Conservation (phyloP, 2,888 invertebrate species). For the Cabera pusaria region DNA sequence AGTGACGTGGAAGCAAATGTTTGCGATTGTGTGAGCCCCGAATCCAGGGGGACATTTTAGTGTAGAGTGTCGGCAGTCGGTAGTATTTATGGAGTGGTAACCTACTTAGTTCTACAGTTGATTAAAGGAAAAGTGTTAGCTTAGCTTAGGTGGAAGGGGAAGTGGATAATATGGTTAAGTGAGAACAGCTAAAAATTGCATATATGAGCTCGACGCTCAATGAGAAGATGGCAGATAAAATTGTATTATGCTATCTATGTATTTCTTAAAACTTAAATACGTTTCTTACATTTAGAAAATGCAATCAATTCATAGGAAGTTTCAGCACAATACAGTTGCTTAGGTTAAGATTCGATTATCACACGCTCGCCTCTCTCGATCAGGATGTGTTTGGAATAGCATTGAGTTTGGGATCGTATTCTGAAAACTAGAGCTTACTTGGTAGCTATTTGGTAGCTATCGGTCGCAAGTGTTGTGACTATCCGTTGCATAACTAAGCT, state of each 20-base stretch:
- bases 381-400: constrained; percentile 9
- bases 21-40: constrained; percentile 34
- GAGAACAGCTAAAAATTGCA: too few species aligned
- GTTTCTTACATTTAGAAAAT: too few species aligned
- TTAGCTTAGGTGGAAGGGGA: constrained; percentile 4
- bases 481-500: too few species aligned
- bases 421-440: constrained; percentile 2
- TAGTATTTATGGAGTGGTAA: constrained; percentile 42
- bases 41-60: constrained; percentile 40
- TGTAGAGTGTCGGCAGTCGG: constrained; percentile 35
- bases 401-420: constrained; percentile 2
- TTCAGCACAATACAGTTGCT: constrained; percentile 8
- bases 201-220: too few species aligned
- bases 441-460: too few species aligned
- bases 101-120: constrained; percentile 32
- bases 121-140: constrained; percentile 27
- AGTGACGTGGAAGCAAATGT: constrained; percentile 52
- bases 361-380: constrained; percentile 17
- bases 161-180: constrained; percentile 5
- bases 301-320: too few species aligned
- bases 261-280: too few species aligned
- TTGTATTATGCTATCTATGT: too few species aligned
- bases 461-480: too few species aligned
- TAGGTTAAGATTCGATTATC: constrained; percentile 28
- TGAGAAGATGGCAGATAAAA: too few species aligned